Percentiles rank a stretch among this genome's conserved stretches.
phyloP scores from a whole-genome alignment of 2,113 vertebrate species.

The Cyanistes caeruleus region DNA sequence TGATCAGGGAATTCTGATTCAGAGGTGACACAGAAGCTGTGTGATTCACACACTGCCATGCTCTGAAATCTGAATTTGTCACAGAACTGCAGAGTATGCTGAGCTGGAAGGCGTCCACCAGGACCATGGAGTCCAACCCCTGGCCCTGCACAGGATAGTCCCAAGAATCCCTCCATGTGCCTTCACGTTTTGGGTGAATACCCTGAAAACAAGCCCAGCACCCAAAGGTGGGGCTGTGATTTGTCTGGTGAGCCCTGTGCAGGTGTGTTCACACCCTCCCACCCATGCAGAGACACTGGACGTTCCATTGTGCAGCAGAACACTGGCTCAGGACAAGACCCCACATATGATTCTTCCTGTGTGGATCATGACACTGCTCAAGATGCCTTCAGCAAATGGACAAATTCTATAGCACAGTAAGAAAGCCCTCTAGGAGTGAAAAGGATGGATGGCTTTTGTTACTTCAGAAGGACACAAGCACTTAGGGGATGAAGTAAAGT shows the following conservation, averaged over 20 bases:
- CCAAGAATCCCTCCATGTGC: background rate
- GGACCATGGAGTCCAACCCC: rapidly evolving
- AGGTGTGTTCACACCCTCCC: rapidly evolving
- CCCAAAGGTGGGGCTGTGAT: background rate
- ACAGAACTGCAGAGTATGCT: background rate
- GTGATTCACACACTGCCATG: rapidly evolving
- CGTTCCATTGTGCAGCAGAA: rapidly evolving
- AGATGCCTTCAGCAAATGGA: rapidly evolving
- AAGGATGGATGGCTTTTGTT: background rate
- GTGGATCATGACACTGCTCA: background rate
- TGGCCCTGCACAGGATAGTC: background rate
- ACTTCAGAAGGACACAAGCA: background rate
- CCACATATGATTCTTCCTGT: rapidly evolving
- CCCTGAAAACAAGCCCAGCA: background rate
- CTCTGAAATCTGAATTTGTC: rapidly evolving
- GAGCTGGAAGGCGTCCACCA: background rate
- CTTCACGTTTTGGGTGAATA: background rate
- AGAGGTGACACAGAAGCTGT: rapidly evolving
- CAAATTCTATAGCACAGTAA: rapidly evolving
- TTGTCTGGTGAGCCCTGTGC: background rate
- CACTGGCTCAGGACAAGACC: rapidly evolving
- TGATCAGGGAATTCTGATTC: rapidly evolving
- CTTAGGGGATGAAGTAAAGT: background rate
- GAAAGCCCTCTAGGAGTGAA: background rate
- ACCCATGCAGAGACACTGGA: rapidly evolving